Base-by-base conservation (phyloP, 2,888 invertebrate genomes). In the Adineta ricciae region DNA sequence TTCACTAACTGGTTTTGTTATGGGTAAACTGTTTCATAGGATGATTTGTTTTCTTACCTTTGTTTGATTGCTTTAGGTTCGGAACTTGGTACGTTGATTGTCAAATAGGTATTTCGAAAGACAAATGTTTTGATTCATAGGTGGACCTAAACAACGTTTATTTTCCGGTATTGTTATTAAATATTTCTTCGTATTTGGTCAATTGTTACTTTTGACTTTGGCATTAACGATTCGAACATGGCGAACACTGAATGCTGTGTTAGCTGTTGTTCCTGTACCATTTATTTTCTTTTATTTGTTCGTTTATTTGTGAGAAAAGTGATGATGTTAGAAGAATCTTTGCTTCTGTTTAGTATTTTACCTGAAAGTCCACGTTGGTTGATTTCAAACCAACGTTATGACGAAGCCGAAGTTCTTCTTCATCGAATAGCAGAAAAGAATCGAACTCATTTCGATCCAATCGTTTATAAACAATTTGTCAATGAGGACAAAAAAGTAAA, bases 241-340 rank as follows among this genome's bases (percentile, higher is more conserved):
- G 86, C 27, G 86, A 41, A 54, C 52, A 19, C 38, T 86, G 16
- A 52, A 52, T 16, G 46, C 50, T 7, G n/a, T 52, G 14, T 41
- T 84, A 14, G 56, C 83, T 2, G 8, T 86, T 54, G 38, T 56
- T 52, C n/a, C 84, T 49, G 46, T 86, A 54, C 86, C 86, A 0
- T 84, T 86, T 54, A 64, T 86, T 4, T 78, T 41, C 54, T 86
- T 84, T 36, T 86, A 73, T 72, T 86, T 54, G 86, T 91, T 89
- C 87, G 88, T 86, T 78, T 49, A 19, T 52, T 78, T 27, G 36
- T 21, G 41, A 36, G 21, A n/a, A 54, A 16, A n/a, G 27, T 46
- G 46, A 46, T 46, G 46, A n/a, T n/a, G n/a, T n/a, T n/a, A n/a
- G n/a, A n/a, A n/a, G n/a, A n/a, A 24, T 64, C 16, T 64, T 16